A percentile compares a stretch with the other conserved stretches of the same genome.
phyloP scores from a whole-genome alignment of 2,888 invertebrate species.

The Eilema griseolum region DNA sequence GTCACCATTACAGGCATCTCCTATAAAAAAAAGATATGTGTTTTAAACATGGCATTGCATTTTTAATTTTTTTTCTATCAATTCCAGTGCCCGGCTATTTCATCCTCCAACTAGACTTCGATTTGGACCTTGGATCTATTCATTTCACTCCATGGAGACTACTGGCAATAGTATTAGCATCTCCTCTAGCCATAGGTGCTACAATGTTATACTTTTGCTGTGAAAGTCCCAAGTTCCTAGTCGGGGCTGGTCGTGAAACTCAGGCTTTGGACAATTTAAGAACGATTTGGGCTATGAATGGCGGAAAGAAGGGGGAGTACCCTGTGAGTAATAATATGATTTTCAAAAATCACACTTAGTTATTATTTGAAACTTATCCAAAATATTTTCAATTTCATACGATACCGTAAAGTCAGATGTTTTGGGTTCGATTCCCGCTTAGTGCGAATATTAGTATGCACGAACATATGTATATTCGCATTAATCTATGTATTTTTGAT shows the following conservation, averaged over 20 bases:
- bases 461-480: too few species aligned
- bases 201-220: slow-evolving; percentile 83
- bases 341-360: too few species aligned
- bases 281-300: slow-evolving; percentile 86
- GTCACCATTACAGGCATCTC: too few species aligned
- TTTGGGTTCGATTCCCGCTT: too few species aligned
- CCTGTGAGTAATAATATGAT: slow-evolving; percentile 31
- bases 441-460: too few species aligned
- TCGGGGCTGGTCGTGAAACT: slow-evolving; percentile 85
- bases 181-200: slow-evolving; percentile 87
- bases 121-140: slow-evolving; percentile 50
- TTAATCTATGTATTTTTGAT: too few species aligned
- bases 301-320: slow-evolving; percentile 44
- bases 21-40: not conserved
- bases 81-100: slow-evolving; percentile 54
- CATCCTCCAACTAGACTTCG: slow-evolving; percentile 54
- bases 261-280: slow-evolving; percentile 86
- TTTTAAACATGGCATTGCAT: not conserved
- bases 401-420: too few species aligned
- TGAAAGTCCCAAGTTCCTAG: slow-evolving; percentile 91
- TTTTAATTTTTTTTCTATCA: slow-evolving; percentile 2
- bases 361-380: too few species aligned
- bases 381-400: too few species aligned
- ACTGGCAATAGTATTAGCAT: slow-evolving; percentile 66
- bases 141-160: slow-evolving; percentile 65